Evolutionary conservation across 2,888 invertebrate genomes (phyloP).

Genomic region (Selenia dentaria): DNA sequence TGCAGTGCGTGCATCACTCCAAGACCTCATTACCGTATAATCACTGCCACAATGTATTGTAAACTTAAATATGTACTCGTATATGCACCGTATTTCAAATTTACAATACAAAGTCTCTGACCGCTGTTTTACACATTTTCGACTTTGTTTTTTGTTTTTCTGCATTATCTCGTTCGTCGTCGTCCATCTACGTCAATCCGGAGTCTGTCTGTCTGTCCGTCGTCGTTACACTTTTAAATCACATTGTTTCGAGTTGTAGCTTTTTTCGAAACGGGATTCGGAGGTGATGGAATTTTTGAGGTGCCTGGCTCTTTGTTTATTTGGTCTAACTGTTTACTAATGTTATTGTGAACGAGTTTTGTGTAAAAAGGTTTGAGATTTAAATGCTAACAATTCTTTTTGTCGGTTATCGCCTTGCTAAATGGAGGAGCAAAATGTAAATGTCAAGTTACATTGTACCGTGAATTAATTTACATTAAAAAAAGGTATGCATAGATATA

Average conservation of each 20-base stretch:
- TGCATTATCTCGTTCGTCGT: conserved; percentile 11
- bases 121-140: conserved; percentile 12
- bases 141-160: conserved; percentile 8
- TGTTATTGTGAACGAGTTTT: conserved; percentile 5
- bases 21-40: no score
- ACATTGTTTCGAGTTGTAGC: conserved; percentile 11
- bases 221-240: conserved; percentile 37
- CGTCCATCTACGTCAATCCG: conserved; percentile 43
- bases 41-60: no score
- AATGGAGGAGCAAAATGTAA: no score
- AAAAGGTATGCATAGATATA: no score
- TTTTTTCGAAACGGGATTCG: conserved; percentile 9
- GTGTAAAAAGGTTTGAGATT: neutral
- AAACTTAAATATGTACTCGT: no score
- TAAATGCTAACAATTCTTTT: neutral
- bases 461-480: no score
- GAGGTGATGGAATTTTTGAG: conserved; percentile 16
- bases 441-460: no score
- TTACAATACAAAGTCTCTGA: neutral
- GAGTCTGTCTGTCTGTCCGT: conserved; percentile 44
- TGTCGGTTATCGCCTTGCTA: neutral
- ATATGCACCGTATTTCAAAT: no score
- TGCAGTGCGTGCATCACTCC: no score
- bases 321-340: conserved; percentile 20
- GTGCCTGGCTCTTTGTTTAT: conserved; percentile 4